phyloP scores from a whole-genome alignment of 2,888 invertebrate genomes.

The Augochlorella aurata region DNA sequence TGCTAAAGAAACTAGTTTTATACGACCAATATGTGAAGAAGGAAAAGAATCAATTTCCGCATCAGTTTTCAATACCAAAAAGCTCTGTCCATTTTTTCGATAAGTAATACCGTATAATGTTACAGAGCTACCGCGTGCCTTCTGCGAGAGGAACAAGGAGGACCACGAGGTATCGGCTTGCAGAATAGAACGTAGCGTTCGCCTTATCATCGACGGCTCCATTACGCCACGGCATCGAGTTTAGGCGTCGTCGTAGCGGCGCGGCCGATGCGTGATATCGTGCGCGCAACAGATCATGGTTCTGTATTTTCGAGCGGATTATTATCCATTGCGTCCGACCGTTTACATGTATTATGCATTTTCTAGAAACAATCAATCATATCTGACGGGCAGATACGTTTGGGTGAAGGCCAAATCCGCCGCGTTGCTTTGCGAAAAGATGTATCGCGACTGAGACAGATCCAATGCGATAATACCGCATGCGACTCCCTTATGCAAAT shows the following conservation, averaged over 20 bases:
- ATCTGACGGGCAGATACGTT: conserved; percentile 8
- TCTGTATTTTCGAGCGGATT: conserved; percentile 23
- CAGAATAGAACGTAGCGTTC: conserved; percentile 11
- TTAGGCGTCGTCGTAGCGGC: neutral
- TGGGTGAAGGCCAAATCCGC: conserved; percentile 1
- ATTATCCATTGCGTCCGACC: conserved; percentile 18
- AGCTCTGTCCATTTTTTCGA: neutral
- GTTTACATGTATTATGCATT: conserved; percentile 52
- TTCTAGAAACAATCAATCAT: conserved; percentile 44
- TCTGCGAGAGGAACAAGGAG: neutral
- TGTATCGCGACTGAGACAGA: conserved; percentile 41
- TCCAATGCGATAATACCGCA: conserved; percentile 34
- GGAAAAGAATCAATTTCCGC: too few relatives aligned
- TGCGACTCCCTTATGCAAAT: conserved; percentile 49
- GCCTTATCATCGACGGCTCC: neutral
- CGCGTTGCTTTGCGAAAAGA: conserved; percentile 28
- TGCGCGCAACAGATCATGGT: conserved; percentile 24
- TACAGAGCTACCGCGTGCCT: neutral
- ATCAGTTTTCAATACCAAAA: too few relatives aligned
- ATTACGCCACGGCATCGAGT: neutral
- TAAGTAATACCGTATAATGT: neutral
- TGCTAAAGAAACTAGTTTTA: too few relatives aligned
- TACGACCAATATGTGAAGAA: too few relatives aligned
- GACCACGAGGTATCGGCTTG: neutral
- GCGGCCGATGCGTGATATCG: neutral